Evolutionary conservation across 2,113 vertebrate genomes (phyloP), one percentile per base, ranked within the genome.

Genomic region (Felis catus): DNA sequence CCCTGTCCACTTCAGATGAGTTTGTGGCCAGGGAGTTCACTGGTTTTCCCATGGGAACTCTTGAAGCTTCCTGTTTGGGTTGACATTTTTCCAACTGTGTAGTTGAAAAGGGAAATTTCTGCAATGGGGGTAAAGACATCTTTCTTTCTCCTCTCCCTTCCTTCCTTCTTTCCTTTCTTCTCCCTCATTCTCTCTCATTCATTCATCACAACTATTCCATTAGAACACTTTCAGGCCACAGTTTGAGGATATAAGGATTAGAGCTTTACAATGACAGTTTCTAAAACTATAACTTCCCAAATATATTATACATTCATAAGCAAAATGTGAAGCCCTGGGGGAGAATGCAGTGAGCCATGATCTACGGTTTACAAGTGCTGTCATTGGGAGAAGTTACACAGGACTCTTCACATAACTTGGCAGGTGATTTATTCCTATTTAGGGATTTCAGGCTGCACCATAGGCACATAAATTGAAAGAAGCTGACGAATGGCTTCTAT

Each of bases 261-360:
- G 14, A 94, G 29, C 66, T 89, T 82, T 85, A 79, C 48, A 94
- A 58, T 83, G 90, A 73, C 79, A 86, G 76, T 91, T 88, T 91
- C 96, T 94, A 94, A 95, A 96, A 95, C 92, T 84, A 7, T 96
- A 94, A 80, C 74, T 97, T 97, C 41, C 81, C 61, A 23, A 76
- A 91, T 93, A 65, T 51, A 94, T 96, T 97, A 97, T 86, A 70
- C 87, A 97, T 96, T 96, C 97, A 91, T 70, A 80, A 96, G 91
- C n/a, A 63, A 96, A 97, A 66, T 91, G 66, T 53, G 85, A 96
- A 36, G 76, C 81, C 95, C 90, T 65, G 7, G 29, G 84, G 92
- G 85, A 89, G 55, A 78, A 15, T 45, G 53, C 85, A n/a, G 39
- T 25, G 87, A 79, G 66, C 79, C 90, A n/a, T 94, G 91, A 98